phyloP scores from a whole-genome alignment of 2,113 vertebrate species.

The Acrocephalus arundinaceus region DNA sequence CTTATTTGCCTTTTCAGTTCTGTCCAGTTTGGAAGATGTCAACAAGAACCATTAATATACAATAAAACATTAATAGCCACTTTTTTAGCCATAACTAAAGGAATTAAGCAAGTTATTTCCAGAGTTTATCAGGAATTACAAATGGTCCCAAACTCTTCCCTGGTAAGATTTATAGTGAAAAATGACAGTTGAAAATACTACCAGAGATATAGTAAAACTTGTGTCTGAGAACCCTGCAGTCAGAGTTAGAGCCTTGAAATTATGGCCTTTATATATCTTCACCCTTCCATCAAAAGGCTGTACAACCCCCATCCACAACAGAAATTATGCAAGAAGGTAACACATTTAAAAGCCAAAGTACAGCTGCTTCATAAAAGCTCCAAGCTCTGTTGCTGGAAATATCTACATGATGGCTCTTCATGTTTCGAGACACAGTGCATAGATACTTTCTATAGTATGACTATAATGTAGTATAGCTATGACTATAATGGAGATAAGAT shows the following conservation, averaged over 20 bases:
- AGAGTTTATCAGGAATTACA: not conserved
- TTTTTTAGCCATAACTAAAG: not conserved
- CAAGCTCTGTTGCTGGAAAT: not conserved
- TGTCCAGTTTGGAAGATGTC: not conserved
- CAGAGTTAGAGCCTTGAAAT: not conserved
- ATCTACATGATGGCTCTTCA: rapidly evolving
- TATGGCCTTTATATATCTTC: not conserved
- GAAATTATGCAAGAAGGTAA: not conserved
- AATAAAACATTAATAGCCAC: not conserved
- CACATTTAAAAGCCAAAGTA: not conserved
- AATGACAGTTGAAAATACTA: not conserved
- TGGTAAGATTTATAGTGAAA: not conserved
- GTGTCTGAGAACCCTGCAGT: not conserved
- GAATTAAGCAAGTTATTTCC: not conserved
- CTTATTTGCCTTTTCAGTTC: not conserved
- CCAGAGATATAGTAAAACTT: not conserved
- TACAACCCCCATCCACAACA: not conserved
- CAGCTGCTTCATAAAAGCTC: not conserved
- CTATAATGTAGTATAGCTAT: not conserved
- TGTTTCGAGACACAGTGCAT: not conserved
- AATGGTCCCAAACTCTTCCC: not conserved
- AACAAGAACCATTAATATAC: not conserved
- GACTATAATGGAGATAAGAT: not conserved
- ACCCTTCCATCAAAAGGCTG: not conserved
- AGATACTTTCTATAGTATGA: not conserved